Evolutionary conservation across 2,888 invertebrate species (phyloP).

Genomic region (Phrixothrix hirtus): DNA sequence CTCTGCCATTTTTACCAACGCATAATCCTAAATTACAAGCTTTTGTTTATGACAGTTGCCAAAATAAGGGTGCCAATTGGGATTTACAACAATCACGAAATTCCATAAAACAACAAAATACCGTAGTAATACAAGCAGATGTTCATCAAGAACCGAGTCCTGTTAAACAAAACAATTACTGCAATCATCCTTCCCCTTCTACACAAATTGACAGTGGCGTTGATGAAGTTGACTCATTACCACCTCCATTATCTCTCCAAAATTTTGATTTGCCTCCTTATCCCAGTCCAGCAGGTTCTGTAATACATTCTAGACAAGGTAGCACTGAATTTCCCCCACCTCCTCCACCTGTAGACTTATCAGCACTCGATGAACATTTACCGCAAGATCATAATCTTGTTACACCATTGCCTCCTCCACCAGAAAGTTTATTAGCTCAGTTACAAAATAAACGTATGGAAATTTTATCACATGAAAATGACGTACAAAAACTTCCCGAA

Average conservation of each 20-base stretch:
- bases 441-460: conserved; percentile 68
- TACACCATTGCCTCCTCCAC: conserved; percentile 42
- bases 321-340: conserved; percentile 90
- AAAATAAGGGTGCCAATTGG: conserved; percentile 7
- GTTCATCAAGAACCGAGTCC: conserved; percentile 83
- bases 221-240: conserved; percentile 69
- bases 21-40: conserved; percentile 54
- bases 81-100: conserved; percentile 35
- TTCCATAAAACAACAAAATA: conserved; percentile 19
- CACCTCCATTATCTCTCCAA: conserved; percentile 53
- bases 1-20: conserved; percentile 64
- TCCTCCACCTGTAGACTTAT: conserved; percentile 76
- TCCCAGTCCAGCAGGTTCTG: conserved; percentile 76
- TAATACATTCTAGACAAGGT: conserved; percentile 80
- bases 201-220: conserved; percentile 58
- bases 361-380: conserved; percentile 64
- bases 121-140: conserved; percentile 80
- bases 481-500: conserved; percentile 42
- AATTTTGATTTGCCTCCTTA: conserved; percentile 74
- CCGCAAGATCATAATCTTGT: conserved; percentile 36
- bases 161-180: conserved; percentile 57
- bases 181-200: too few relatives aligned
- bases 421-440: conserved; percentile 54
- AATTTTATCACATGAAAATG: conserved; percentile 59
- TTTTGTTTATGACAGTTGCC: conserved; percentile 1